Base-by-base conservation (phyloP, 1,140 invertebrate species). In the Akabosia matsudoensis region DNA sequence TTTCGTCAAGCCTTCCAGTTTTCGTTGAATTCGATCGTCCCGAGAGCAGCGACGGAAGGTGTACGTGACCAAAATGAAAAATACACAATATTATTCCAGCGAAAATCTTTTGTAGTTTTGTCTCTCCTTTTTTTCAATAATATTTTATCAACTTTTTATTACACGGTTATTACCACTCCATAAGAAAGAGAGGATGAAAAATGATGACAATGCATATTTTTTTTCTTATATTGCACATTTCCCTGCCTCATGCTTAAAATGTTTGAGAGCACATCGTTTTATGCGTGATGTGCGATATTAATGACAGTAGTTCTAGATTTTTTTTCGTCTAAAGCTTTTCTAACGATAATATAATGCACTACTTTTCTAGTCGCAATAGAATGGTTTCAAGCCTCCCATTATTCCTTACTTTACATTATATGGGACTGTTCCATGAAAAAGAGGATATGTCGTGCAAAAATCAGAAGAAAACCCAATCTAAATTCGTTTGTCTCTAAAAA, bases 1-100 rank as follows among this genome's bases (percentile, higher is more conserved):
- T 92, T 82, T 88, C 89, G 26, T 24, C 75, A 34, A 78, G 74
- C 73, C 70, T 81, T 24, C 79, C 79, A 22, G 78, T 81, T 10
- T 79, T 78, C 33, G 74, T 81, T 18, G 70, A 72, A 72, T 34
- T 72, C 33, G 70, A 72, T 45, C 33, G 61, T 30, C 61, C 33
- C 3, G 70, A 72, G 26, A 51, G 24, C 45, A 24, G 7, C 22
- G 70, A 72, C 22, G 70, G 37, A 45, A 72, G 37, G 70, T 72
- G 70, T 72, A 72, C 33, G 70, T 72, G 70, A 45, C 70, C n/a
- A 72, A 34, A 72, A 45, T 72, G n/a, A 51, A 45, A 72, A 70
- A 70, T 26, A 34, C 10, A 26, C 7, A 70, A 45, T 45, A 45
- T 45, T 45, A 45, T n/a, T n/a, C n/a, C n/a, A n/a, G n/a, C 7